Evolutionary conservation across 2,888 invertebrate genomes (phyloP), one percentile per base, ranked within the genome.

Genomic region (Himalopsyche tibetana): DNA sequence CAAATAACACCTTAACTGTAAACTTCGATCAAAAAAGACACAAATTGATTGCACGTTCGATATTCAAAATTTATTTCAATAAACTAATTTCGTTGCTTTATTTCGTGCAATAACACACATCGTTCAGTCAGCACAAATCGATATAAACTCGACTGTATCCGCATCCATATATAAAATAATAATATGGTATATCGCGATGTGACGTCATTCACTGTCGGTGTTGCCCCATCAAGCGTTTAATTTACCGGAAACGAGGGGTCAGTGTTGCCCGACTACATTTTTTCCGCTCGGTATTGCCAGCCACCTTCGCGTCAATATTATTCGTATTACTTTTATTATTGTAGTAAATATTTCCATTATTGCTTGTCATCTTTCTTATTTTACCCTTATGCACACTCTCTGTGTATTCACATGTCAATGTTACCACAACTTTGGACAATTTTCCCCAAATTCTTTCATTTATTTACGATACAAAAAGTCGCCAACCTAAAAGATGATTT

Each of bases 271-370:
- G 63, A 63, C 63, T 63, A 63, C 19, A 63, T 28, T 63, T 63
- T 51, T 63, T 63, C 63, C 63, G 63, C 63, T 63, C 63, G 63
- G 63, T 63, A 63, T 63, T 63, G 63, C 63, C 63, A 63, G 63
- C 63, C 63, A 63, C 63, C 63, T 63, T 11, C 63, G 63, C 63
- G 63, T 15, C 63, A 63, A 63, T 84, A 84, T 80, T 86, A 86
- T 83, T 81, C 83, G 45, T 86, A 84, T 83, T 84, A 51, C 79
- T 45, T 28, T 84, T 79, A 84, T 84, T 79, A 84, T 69, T 69
- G 38, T 38, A 79, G 55, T 84, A 84, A 86, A 84, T 84, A 79
- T 86, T 63, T 40, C 82, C 84, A 84, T 86, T 86, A 86, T 84
- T 84, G 82, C 81, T 63, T 86, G 86, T 84, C 82, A 84, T 82